Conservation (phyloP, 2,113 vertebrate genomes). For the Caretta caretta region DNA sequence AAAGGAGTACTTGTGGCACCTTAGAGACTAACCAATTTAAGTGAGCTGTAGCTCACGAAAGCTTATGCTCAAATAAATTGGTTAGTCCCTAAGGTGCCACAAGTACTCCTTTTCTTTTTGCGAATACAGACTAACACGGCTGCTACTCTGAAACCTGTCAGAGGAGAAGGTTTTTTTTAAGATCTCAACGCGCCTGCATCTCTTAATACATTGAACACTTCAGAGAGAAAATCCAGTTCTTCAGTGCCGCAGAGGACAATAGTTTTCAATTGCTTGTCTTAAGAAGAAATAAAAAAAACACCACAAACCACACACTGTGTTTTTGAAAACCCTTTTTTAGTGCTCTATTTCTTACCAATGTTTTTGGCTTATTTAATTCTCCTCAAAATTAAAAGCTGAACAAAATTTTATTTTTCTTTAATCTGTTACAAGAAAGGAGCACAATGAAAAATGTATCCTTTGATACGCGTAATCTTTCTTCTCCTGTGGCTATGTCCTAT, state of each 20-base stretch:
- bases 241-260: slow-evolving; percentile 65
- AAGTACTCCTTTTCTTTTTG: too few relatives aligned
- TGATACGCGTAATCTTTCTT: slow-evolving; percentile 71
- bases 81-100: too few relatives aligned
- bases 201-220: slow-evolving; percentile 55
- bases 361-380: slow-evolving; percentile 74
- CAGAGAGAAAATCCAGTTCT: slow-evolving; percentile 58
- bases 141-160: too few relatives aligned
- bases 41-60: too few relatives aligned
- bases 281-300: slow-evolving; percentile 62
- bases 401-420: slow-evolving; percentile 60
- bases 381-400: slow-evolving; percentile 66
- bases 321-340: slow-evolving; percentile 68
- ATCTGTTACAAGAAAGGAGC: slow-evolving; percentile 71
- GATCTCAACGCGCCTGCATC: slow-evolving; percentile 55
- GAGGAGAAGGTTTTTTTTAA: slow-evolving; percentile 12
- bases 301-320: slow-evolving; percentile 64
- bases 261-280: slow-evolving; percentile 63
- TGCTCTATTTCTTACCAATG: slow-evolving; percentile 72
- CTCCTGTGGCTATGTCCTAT: slow-evolving; percentile 65
- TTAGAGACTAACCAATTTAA: too few relatives aligned
- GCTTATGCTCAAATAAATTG: too few relatives aligned
- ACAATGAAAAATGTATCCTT: slow-evolving; percentile 67
- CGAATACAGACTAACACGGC: too few relatives aligned
- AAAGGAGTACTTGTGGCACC: too few relatives aligned